phyloP scores from a whole-genome alignment of 2,888 invertebrate genomes.

The Scrobipalpa costella region DNA sequence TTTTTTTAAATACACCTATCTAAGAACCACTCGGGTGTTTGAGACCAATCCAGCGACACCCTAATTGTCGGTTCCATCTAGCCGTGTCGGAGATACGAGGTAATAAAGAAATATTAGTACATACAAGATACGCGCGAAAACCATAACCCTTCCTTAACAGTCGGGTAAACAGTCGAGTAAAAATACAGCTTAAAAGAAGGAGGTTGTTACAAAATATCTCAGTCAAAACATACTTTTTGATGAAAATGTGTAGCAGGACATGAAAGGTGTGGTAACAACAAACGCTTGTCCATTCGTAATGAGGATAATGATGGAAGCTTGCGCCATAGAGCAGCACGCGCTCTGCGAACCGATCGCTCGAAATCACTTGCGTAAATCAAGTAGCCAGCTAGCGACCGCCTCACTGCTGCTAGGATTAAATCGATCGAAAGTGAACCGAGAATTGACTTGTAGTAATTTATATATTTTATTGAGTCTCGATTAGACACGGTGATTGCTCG shows the following conservation, averaged over 20 bases:
- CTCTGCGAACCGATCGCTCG: conserved; percentile 65
- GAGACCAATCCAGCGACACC: no score
- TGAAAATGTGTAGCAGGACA: background rate
- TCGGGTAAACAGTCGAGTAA: no score
- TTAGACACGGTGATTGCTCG: conserved; percentile 11
- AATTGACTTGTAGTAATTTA: conserved; percentile 41
- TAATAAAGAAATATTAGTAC: no score
- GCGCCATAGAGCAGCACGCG: conserved; percentile 67
- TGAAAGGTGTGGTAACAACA: conserved; percentile 55
- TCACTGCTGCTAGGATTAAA: conserved; percentile 39
- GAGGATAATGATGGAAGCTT: conserved; percentile 75
- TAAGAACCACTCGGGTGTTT: no score
- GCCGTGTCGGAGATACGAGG: no score
- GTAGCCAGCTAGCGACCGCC: conserved; percentile 48
- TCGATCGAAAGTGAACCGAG: conserved; percentile 42
- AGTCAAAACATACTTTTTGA: background rate
- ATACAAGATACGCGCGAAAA: no score
- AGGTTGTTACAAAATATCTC: background rate
- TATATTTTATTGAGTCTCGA: conserved; percentile 34
- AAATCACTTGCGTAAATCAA: conserved; percentile 76
- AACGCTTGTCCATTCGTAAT: conserved; percentile 60
- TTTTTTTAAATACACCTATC: no score
- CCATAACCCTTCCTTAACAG: no score
- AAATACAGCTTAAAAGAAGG: no score
- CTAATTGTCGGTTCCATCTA: no score